Conservation (phyloP, 64 coral and sea anemone genomes). For the Platygyra sinensis region DNA sequence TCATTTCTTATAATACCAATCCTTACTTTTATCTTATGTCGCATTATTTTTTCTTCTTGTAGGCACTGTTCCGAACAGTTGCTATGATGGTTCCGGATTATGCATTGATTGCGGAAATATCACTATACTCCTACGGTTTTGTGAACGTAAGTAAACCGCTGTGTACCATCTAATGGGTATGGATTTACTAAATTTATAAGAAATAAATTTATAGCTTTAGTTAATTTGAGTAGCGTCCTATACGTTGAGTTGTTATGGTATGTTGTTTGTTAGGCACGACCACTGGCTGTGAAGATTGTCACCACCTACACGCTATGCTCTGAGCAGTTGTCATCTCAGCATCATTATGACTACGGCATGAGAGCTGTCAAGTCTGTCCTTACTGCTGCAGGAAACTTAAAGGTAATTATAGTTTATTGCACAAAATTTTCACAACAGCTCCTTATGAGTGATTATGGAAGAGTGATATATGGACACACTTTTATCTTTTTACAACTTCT, state of each 20-base stretch:
- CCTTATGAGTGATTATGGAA: too few relatives aligned
- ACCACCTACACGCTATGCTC: conserved; percentile 98
- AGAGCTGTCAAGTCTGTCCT: conserved; percentile 98
- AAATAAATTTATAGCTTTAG: too few relatives aligned
- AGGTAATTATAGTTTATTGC: conserved; percentile 48
- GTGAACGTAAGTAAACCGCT: conserved; percentile 76
- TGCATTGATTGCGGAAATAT: conserved; percentile 97
- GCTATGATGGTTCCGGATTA: conserved; percentile 99
- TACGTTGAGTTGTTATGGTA: background rate
- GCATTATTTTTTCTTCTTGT: background rate
- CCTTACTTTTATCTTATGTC: background rate
- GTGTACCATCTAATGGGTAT: background rate
- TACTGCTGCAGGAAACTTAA: conserved; percentile 95
- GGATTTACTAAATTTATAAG: too few relatives aligned
- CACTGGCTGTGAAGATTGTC: conserved; percentile 97
- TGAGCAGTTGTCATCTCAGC: conserved; percentile 96
- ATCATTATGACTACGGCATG: conserved; percentile 99
- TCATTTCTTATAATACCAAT: background rate
- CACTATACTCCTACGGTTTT: conserved; percentile 97
- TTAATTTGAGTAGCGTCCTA: too few relatives aligned
- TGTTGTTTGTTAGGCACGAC: conserved; percentile 66
- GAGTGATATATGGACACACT: too few relatives aligned
- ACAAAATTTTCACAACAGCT: too few relatives aligned
- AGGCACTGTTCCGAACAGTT: conserved; percentile 94
- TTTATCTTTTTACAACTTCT: too few relatives aligned